These are phyloP conservation scores for Trichonephila clavipes DNA, from an alignment of 1,140 invertebrate species.

Conservation along the genomic window DNA sequence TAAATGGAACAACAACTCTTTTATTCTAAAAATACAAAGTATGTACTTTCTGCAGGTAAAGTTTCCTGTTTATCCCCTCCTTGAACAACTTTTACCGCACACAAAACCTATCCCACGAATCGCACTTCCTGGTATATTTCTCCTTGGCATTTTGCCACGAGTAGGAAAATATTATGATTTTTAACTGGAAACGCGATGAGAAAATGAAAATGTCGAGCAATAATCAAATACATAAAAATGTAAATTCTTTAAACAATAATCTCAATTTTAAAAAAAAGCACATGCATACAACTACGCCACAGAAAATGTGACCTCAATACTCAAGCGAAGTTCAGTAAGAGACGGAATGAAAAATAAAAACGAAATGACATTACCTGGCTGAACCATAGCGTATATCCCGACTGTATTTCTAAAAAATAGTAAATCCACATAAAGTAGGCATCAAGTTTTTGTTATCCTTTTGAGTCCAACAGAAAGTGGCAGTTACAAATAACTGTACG, in stretches of 20 bases:
- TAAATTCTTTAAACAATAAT: background rate
- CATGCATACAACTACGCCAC: background rate
- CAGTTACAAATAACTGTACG: background rate
- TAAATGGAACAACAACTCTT: too few species aligned
- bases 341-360: background rate
- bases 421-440: conserved; percentile 54
- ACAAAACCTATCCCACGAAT: conserved; percentile 9
- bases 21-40: background rate
- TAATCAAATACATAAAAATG: background rate
- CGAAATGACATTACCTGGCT: conserved; percentile 58
- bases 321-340: conserved; percentile 31
- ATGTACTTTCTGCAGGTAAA: conserved; percentile 3
- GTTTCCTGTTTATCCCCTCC: conserved; percentile 41
- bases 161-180: conserved; percentile 5
- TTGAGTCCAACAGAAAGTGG: background rate
- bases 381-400: conserved; percentile 67
- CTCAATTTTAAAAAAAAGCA: background rate
- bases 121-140: conserved; percentile 62
- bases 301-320: conserved; percentile 59
- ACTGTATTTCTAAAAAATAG: background rate
- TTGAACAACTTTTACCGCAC: conserved; percentile 37
- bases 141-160: conserved; percentile 63
- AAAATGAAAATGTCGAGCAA: background rate
- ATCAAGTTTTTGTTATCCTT: background rate
- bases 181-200: background rate